These are phyloP conservation scores for Lycaon pictus DNA, from an alignment of 2,113 vertebrate genomes.

Conservation along the genomic window DNA sequence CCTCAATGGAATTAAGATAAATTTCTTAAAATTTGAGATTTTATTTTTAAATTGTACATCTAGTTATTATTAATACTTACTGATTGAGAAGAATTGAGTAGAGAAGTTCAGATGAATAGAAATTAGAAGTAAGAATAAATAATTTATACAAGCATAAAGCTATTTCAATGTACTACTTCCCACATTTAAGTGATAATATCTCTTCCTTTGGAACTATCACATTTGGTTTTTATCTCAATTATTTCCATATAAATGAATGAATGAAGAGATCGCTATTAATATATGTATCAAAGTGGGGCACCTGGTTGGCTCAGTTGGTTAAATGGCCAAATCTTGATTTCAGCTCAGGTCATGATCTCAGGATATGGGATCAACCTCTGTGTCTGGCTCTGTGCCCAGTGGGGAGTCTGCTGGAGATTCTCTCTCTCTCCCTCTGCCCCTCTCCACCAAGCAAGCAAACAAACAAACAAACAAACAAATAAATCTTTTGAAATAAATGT, in stretches of 20 bases:
- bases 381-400: neutral
- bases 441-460: too few relatives aligned
- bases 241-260: neutral
- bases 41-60: neutral
- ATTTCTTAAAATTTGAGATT: neutral
- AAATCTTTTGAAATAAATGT: neutral
- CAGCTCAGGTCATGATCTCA: neutral
- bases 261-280: neutral
- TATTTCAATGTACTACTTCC: neutral
- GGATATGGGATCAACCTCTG: neutral
- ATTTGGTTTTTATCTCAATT: conserved; percentile 6
- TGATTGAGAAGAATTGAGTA: neutral
- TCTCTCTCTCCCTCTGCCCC: neutral
- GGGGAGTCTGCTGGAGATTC: neutral
- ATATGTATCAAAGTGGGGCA: neutral
- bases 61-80: neutral
- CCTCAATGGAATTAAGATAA: neutral
- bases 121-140: neutral
- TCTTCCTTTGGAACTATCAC: neutral
- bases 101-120: neutral
- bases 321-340: neutral
- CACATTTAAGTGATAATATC: neutral
- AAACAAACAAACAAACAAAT: too few relatives aligned
- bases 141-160: neutral
- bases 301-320: neutral